Conservation (phyloP, 2,113 vertebrate genomes). For the Todiramphus chloris region DNA sequence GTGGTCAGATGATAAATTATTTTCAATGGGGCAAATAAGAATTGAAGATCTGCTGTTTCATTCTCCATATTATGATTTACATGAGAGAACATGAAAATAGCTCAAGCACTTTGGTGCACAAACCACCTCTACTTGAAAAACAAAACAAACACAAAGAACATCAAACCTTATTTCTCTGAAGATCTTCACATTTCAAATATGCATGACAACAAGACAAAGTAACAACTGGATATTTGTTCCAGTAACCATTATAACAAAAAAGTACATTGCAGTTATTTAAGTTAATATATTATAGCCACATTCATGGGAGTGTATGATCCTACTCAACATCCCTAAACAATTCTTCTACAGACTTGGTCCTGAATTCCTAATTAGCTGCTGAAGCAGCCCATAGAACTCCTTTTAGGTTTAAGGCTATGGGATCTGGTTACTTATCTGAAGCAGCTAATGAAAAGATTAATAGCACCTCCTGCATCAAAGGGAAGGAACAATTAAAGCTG, state of each 20-base stretch:
- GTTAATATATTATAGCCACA: neutral
- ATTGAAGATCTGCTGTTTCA: constrained; percentile 25
- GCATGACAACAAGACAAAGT: neutral
- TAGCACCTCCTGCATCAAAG: neutral
- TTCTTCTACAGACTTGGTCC: neutral
- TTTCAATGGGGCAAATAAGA: constrained; percentile 35
- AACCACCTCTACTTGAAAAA: neutral
- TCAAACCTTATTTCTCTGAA: neutral
- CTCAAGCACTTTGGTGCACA: neutral
- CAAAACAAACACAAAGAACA: neutral
- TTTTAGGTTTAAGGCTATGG: neutral
- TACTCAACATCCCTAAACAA: neutral
- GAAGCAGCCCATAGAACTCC: neutral
- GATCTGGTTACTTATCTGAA: neutral
- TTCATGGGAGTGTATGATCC: accelerated
- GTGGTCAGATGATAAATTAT: neutral
- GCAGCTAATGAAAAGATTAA: neutral
- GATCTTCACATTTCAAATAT: neutral
- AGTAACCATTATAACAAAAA: neutral
- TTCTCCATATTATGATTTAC: constrained; percentile 19
- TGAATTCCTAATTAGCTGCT: neutral
- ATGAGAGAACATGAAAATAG: constrained; percentile 29
- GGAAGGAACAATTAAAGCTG: neutral
- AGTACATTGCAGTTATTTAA: neutral
- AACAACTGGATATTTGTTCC: neutral